Percentiles rank a stretch among this genome's conserved stretches.
These are phyloP conservation scores for Berghia stephanieae DNA, from an alignment of 1,140 invertebrate genomes.

Conservation along the genomic window DNA sequence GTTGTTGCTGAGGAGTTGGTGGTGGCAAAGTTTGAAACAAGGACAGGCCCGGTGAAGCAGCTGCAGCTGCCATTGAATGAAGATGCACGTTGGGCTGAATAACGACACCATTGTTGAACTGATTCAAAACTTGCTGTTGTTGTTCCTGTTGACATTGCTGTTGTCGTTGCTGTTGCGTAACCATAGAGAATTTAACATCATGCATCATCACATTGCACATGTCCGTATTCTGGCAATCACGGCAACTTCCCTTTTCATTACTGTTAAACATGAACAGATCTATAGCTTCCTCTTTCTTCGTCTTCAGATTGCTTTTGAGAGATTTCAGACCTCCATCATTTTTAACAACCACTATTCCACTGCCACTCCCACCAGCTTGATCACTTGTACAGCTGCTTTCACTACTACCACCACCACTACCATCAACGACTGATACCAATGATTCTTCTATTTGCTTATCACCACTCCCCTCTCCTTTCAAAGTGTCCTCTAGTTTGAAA, in stretches of 20 bases:
- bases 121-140: no score
- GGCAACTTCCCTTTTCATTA: constrained; percentile 63
- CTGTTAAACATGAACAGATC: constrained; percentile 61
- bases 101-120: no score
- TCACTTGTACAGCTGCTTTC: background rate
- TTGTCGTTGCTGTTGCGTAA: constrained; percentile 43
- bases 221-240: constrained; percentile 64
- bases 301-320: constrained; percentile 31
- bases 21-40: constrained; percentile 13
- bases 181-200: constrained; percentile 55
- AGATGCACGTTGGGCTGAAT: background rate
- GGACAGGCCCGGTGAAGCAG: constrained; percentile 16
- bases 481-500: no score
- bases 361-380: constrained; percentile 8
- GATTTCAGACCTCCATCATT: no score
- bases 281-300: constrained; percentile 35
- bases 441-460: no score
- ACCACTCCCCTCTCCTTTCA: background rate
- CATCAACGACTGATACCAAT: no score
- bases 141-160: background rate
- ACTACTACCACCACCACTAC: background rate
- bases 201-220: constrained; percentile 63
- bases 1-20: constrained; percentile 17
- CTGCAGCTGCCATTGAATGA: background rate
- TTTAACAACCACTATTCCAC: constrained; percentile 23